Percentiles rank a stretch among this genome's conserved stretches.
phyloP scores from a whole-genome alignment of 2,888 invertebrate genomes.

The Synergus umbraculus region DNA sequence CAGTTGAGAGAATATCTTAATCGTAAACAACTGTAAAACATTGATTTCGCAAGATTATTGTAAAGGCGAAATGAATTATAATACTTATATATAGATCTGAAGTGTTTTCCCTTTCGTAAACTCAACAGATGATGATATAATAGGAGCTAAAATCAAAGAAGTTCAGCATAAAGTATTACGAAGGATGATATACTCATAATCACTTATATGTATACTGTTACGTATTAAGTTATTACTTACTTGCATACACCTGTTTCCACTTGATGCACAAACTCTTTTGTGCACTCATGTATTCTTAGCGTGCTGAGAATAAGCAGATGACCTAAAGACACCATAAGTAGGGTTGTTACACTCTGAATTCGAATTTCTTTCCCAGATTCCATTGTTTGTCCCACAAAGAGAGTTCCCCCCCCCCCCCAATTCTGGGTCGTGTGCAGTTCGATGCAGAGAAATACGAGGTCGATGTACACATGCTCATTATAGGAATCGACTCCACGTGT shows the following conservation, averaged over 20 bases:
- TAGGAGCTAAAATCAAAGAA: conserved; percentile 28
- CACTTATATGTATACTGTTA: neutral
- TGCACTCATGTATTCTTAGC: neutral
- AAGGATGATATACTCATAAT: neutral
- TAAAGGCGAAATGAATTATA: too few species aligned
- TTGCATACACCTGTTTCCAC: neutral
- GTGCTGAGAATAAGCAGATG: neutral
- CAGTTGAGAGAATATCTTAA: neutral
- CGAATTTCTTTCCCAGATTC: conserved; percentile 11
- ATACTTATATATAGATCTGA: neutral
- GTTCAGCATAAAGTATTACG: neutral
- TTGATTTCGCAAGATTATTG: neutral
- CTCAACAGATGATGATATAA: neutral
- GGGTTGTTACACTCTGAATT: conserved; percentile 1
- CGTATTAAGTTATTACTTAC: too few species aligned
- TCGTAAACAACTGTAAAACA: neutral
- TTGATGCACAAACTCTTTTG: neutral
- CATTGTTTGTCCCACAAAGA: conserved; percentile 31
- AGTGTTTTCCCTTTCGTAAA: conserved; percentile 14
- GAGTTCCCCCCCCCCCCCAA: conserved; percentile 7
- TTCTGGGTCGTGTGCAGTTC: conserved; percentile 11
- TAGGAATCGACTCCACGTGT: conserved; percentile 26
- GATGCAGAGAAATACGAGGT: conserved; percentile 17
- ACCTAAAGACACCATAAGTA: neutral
- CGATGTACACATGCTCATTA: conserved; percentile 21